Evolutionary conservation across 2,113 vertebrate species (phyloP).

Genomic region (Heptranchias perlo): DNA sequence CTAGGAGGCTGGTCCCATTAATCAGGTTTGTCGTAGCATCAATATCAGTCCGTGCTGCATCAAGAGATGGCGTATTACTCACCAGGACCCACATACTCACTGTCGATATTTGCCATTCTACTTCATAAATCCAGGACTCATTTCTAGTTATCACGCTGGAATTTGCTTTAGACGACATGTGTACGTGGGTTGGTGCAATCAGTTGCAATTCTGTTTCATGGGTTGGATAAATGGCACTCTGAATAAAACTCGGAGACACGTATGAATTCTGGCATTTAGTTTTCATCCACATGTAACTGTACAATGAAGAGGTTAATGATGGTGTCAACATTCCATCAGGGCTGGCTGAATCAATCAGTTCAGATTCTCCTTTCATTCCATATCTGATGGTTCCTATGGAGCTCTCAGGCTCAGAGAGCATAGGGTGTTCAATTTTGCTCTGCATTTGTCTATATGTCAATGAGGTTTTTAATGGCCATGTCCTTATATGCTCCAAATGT

Average conservation of each 20-base stretch:
- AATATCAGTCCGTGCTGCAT: neutral
- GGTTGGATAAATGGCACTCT: neutral
- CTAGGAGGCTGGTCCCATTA: neutral
- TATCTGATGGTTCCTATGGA: neutral
- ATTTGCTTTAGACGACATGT: neutral
- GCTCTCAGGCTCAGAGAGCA: neutral
- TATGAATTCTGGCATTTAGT: neutral
- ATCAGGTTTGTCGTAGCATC: neutral
- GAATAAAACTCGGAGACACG: neutral
- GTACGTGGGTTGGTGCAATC: neutral
- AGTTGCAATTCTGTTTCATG: neutral
- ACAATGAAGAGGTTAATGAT: neutral
- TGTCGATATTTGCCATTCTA: neutral
- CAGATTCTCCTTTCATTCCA: neutral
- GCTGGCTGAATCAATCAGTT: neutral
- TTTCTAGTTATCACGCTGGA: neutral
- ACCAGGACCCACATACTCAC: neutral
- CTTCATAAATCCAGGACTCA: neutral
- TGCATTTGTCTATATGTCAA: too few species aligned
- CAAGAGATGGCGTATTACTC: neutral
- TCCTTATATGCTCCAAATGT: neutral
- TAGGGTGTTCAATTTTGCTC: neutral
- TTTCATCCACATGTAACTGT: neutral
- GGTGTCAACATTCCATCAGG: neutral
- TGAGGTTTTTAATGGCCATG: neutral